Evolutionary conservation across 2,113 vertebrate genomes (phyloP), one percentile per base, ranked within the genome.

Genomic region (Phocoena sinus): DNA sequence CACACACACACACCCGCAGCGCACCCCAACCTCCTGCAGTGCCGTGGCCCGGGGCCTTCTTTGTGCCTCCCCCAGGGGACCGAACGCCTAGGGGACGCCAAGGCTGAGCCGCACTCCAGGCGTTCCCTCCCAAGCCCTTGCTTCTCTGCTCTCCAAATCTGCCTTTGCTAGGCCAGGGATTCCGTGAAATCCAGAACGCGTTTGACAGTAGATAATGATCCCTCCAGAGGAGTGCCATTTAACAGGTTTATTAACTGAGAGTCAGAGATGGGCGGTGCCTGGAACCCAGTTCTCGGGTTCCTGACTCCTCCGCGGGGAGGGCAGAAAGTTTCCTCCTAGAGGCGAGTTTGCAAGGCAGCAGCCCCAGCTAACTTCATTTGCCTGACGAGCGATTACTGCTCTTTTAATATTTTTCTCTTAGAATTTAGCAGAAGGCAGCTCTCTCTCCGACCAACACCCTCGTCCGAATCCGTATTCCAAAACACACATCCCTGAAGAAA

Each of bases 401-500:
- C 33, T 8, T 76, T 23, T 28, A 63, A 26, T 26, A n/a, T 47
- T 81, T 60, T 63, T 79, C 80, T 71, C 47, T 8, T 58, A 31
- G 38, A 80, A 89, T 77, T 86, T n/a, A 76, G 20, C 10, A 10
- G 41, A 60, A 79, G 83, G 73, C 47, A 88, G 44, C 81, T 83
- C 80, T 50, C 26, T 91, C 53, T 44, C 33, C 7, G 31, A 68
- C 83, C 90, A 74, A 89, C 79, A 96, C 74, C 94, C 95, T 56
- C 65, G 76, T 44, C 80, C 60, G 85, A 68, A 90, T 92, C 96
- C 92, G 11, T 63, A 33, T 82, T 97, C 95, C 95, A 53, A 83
- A 96, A 77, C 90, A 87, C 95, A 96, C 77, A 91, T 97, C 97
- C 96, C 97, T 92, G 87, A 97, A 98, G 95, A 98, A 98, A 98